Base-by-base conservation (phyloP, 2,113 vertebrate genomes). In the Lethenteron reissneri region DNA sequence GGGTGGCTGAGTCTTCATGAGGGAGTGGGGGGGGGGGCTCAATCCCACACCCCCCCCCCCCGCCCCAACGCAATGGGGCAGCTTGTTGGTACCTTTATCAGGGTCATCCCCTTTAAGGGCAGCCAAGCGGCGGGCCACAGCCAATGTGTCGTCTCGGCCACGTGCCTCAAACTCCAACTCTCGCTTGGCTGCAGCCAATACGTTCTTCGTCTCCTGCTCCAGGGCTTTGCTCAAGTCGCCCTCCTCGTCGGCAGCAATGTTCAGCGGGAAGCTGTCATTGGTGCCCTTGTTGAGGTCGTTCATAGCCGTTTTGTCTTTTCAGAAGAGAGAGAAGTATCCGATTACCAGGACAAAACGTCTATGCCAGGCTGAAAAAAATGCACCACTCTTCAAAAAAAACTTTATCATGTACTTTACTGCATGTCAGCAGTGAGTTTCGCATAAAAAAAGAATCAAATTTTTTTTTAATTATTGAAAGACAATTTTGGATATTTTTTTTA, bases 51-150 rank as follows among this genome's bases (percentile, higher is more conserved):
- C 60, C 9, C 25, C n/a, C n/a, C 19, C 25, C 12, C 58, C 58
- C 21, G 14, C 11, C 11, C 21, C 25, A 56, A 56, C 14, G 41
- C 13, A 12, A n/a, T 72, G 41, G 12, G 15, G 59, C 11, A 2
- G n/a, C 10, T 57, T 72, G 60, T 57, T 19, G 56, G 64, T 75
- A 99, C 91, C 88, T 83, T 79, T 84, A 58, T 86, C 80, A 1
- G 91, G 91, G 78, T 99, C 86, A 74, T 82, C 82, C 57, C 90
- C 94, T 78, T 78, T 87, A 59, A 97, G 80, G 1, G 74, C 75
- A 1, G 91, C 90, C 77, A 97, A 77, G 72, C 87, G 85, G 78
- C 83, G 92, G 69, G 86, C 85, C 71, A 94, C 81, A 69, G 84
- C 77, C 25, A 95, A 80, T 74, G 89, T 80, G 74, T 84, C 82